Conservation (phyloP, 2,797 vertebrate genomes). For the Buphagus erythrorhynchus region DNA sequence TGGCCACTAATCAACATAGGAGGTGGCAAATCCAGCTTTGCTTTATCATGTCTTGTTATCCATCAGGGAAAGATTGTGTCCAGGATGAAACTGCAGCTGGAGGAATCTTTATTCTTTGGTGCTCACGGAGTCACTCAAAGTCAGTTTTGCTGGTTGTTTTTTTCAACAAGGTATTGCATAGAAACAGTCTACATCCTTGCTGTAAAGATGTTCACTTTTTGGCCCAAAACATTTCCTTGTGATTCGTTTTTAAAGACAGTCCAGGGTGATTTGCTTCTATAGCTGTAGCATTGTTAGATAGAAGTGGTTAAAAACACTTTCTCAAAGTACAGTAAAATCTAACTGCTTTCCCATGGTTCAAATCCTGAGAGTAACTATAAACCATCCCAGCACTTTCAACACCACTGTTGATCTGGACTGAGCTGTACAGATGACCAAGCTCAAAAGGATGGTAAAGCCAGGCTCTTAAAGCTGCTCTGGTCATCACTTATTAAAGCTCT, state of each 20-base stretch:
- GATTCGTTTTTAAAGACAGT: neutral
- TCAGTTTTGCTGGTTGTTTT: neutral
- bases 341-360: conserved; percentile 10
- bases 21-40: neutral
- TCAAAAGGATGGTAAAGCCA: conserved; percentile 57
- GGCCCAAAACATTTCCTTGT: neutral
- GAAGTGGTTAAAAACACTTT: conserved; percentile 4
- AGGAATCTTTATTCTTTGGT: neutral
- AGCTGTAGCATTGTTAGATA: neutral
- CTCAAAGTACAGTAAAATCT: neutral
- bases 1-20: neutral
- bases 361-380: neutral
- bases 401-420: neutral
- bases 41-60: neutral
- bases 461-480: neutral
- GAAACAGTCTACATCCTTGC: neutral
- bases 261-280: neutral
- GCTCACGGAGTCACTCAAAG: neutral
- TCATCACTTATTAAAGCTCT: conserved; percentile 50
- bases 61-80: neutral
- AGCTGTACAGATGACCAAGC: conserved; percentile 14
- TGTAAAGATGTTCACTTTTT: neutral
- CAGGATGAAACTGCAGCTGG: neutral
- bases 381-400: conserved; percentile 30
- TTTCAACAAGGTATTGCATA: neutral